Conservation (phyloP, 2,797 vertebrate genomes). For the Cynopterus sphinx region DNA sequence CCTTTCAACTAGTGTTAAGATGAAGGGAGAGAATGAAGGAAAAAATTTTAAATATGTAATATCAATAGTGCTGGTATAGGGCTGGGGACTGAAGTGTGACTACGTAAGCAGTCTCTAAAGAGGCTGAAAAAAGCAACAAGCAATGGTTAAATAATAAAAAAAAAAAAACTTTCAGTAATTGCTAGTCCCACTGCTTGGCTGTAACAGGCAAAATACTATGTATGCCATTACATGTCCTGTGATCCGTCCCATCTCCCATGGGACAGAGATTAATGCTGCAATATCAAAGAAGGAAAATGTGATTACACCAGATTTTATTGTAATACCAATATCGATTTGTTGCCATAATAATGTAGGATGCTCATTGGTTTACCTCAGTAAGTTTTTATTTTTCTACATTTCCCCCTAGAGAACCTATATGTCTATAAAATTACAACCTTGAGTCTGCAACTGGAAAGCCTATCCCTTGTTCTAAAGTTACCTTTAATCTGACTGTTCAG, state of each 20-base stretch:
- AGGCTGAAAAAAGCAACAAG: neutral
- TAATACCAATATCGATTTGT: slow-evolving; percentile 68
- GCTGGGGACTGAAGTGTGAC: neutral
- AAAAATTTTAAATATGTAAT: neutral
- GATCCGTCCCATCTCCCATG: neutral
- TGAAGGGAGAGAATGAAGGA: neutral
- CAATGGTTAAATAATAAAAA: slow-evolving; percentile 41
- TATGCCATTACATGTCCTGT: slow-evolving; percentile 43
- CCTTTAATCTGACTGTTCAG: slow-evolving; percentile 52
- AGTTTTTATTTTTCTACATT: slow-evolving; percentile 69
- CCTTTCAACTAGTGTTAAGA: neutral
- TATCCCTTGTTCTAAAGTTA: slow-evolving; percentile 60
- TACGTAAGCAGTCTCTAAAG: slow-evolving; percentile 34
- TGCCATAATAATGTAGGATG: slow-evolving; percentile 64
- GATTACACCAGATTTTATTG: slow-evolving; percentile 70
- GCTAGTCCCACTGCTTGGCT: neutral
- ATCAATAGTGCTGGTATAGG: neutral
- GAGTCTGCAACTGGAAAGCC: slow-evolving; percentile 43
- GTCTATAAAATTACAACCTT: slow-evolving; percentile 61
- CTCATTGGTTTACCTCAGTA: slow-evolving; percentile 68
- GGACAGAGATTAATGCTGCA: slow-evolving; percentile 64
- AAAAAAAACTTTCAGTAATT: slow-evolving; percentile 49
- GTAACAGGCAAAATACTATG: slow-evolving; percentile 43
- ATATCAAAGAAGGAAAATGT: slow-evolving; percentile 52
- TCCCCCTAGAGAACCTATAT: slow-evolving; percentile 40